Percentiles rank a stretch among this genome's conserved stretches.
Conservation (phyloP, 2,113 vertebrate genomes). For the Pimephales promelas region DNA sequence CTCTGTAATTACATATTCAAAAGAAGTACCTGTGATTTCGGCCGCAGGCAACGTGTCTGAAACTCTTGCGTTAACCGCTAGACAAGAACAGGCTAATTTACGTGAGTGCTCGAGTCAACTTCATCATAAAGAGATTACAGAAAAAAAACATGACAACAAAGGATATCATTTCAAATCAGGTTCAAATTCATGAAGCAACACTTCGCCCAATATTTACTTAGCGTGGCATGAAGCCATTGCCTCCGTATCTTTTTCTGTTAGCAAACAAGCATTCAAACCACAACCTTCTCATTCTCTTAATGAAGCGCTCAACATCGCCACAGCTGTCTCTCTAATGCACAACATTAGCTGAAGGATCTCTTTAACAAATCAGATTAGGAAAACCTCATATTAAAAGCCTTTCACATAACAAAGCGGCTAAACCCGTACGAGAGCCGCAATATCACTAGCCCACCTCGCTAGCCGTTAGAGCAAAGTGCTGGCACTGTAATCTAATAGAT, state of each 20-base stretch:
- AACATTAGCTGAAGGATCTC: conserved; percentile 48
- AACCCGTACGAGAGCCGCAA: conserved; percentile 57
- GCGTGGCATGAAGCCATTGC: not conserved
- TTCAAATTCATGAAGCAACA: not conserved
- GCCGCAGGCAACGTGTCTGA: not conserved
- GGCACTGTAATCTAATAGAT: conserved; percentile 68
- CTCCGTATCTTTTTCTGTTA: not conserved
- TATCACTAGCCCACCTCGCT: conserved; percentile 61
- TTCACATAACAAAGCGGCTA: conserved; percentile 55
- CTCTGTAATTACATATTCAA: not conserved
- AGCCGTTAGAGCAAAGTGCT: conserved; percentile 57
- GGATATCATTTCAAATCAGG: not conserved
- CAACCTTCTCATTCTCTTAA: conserved; percentile 30
- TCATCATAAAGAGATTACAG: not conserved
- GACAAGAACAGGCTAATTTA: not conserved
- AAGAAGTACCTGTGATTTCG: not conserved
- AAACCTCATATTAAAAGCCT: conserved; percentile 61
- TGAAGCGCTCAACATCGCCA: conserved; percentile 43
- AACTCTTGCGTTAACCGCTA: not conserved
- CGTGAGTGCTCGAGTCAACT: not conserved
- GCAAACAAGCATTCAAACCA: conserved; percentile 27
- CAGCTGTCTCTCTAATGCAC: conserved; percentile 36
- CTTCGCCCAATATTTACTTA: not conserved
- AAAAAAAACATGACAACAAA: not conserved
- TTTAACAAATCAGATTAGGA: conserved; percentile 75